These are phyloP conservation scores for Daboia siamensis DNA, from an alignment of 2,113 vertebrate genomes.

Conservation along the genomic window DNA sequence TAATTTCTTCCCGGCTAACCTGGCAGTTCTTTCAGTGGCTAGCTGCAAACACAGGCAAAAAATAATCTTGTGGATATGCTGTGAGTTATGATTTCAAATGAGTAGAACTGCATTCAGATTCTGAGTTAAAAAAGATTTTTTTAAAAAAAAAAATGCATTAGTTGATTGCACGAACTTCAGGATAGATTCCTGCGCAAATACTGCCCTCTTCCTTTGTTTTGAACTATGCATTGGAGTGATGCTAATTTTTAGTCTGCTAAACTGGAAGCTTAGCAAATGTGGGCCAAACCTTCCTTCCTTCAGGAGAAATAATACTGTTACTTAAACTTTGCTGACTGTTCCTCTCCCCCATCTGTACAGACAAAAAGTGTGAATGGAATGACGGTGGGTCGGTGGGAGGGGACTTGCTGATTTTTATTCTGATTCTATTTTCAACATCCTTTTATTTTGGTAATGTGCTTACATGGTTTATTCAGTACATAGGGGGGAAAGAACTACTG, in stretches of 20 bases:
- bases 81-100: conserved; percentile 69
- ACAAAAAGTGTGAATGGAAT: conserved; percentile 81
- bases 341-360: conserved; percentile 74
- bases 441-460: conserved; percentile 81
- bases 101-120: conserved; percentile 74
- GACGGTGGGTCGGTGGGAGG: conserved; percentile 70
- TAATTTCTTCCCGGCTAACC: conserved; percentile 56
- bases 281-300: conserved; percentile 77
- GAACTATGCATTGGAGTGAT: conserved; percentile 82
- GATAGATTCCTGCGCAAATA: conserved; percentile 75
- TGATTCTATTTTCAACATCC: conserved; percentile 76
- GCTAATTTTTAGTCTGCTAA: conserved; percentile 68
- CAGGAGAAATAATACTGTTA: conserved; percentile 74
- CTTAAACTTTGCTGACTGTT: conserved; percentile 68
- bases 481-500: conserved; percentile 88
- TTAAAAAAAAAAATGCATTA: conserved; percentile 59
- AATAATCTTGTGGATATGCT: conserved; percentile 75
- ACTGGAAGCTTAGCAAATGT: conserved; percentile 79
- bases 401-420: conserved; percentile 74
- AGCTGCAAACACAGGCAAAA: conserved; percentile 75
- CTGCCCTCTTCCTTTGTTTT: conserved; percentile 82
- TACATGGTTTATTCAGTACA: conserved; percentile 86
- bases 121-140: conserved; percentile 63
- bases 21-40: conserved; percentile 70
- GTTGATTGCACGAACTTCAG: conserved; percentile 80